Percentiles rank a stretch among this genome's conserved stretches.
These are phyloP conservation scores for Mythimna lalbum DNA, from an alignment of 2,888 invertebrate genomes.

Conservation along the genomic window DNA sequence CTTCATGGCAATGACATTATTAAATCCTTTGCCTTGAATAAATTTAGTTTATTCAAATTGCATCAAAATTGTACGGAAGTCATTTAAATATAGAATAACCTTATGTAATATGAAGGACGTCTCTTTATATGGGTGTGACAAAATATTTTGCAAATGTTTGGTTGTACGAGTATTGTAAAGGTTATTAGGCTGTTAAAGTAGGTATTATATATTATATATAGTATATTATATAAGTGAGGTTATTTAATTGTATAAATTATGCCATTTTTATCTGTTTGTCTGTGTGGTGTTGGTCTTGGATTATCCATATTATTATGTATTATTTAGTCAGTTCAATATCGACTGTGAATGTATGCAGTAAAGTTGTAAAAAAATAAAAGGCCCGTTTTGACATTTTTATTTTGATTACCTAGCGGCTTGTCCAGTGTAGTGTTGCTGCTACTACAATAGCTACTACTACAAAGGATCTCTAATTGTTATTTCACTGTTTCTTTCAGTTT, in stretches of 20 bases:
- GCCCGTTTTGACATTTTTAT: too few species aligned
- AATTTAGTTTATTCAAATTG: slow-evolving; percentile 13
- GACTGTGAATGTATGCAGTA: not conserved
- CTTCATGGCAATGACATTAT: not conserved
- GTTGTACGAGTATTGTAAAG: slow-evolving; percentile 21
- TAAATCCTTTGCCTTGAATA: slow-evolving; percentile 3
- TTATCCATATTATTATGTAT: not conserved
- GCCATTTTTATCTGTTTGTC: slow-evolving; percentile 1
- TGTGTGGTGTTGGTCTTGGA: not conserved
- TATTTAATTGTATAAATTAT: not conserved
- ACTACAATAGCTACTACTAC: too few species aligned
- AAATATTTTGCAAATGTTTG: slow-evolving; percentile 15
- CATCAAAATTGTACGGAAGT: slow-evolving; percentile 19
- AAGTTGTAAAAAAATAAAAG: too few species aligned
- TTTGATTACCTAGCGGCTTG: too few species aligned
- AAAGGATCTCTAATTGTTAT: too few species aligned
- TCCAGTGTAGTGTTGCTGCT: too few species aligned
- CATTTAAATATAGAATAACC: slow-evolving; percentile 21
- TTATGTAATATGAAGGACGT: slow-evolving; percentile 25
- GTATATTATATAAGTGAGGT: slow-evolving; percentile 18
- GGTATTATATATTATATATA: too few species aligned
- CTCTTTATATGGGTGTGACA: not conserved
- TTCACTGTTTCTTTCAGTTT: too few species aligned
- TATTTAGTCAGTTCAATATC: too few species aligned
- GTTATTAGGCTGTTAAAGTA: slow-evolving; percentile 19